These are phyloP conservation scores for Conchocele bisecta DNA, from an alignment of 2,888 invertebrate genomes.

Conservation along the genomic window DNA sequence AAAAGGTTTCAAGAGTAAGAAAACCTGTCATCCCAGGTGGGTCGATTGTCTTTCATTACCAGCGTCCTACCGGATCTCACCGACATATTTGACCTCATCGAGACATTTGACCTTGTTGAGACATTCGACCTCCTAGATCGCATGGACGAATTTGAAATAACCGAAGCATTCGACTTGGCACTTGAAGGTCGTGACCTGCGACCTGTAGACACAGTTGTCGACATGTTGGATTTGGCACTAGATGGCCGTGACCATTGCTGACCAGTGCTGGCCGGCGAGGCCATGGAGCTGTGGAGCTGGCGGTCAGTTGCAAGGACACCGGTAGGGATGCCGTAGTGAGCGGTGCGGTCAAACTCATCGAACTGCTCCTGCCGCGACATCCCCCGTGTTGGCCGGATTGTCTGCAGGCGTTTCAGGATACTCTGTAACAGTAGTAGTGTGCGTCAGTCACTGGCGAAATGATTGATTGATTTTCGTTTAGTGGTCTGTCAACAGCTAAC, in stretches of 20 bases:
- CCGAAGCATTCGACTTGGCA: constrained; percentile 64
- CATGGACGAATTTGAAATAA: constrained; percentile 48
- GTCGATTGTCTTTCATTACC: constrained; percentile 44
- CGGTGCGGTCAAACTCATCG: constrained; percentile 63
- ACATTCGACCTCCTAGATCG: constrained; percentile 39
- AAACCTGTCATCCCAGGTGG: constrained; percentile 64
- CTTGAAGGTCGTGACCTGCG: constrained; percentile 64
- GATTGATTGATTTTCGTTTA: too few species aligned
- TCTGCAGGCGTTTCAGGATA: constrained; percentile 70
- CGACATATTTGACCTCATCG: constrained; percentile 38
- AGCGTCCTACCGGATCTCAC: constrained; percentile 19
- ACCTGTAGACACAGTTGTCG: constrained; percentile 14
- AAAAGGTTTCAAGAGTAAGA: constrained; percentile 47
- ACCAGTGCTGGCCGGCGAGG: constrained; percentile 7
- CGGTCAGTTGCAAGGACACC: constrained; percentile 33
- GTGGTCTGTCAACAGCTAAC: too few species aligned
- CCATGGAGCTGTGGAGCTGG: constrained; percentile 30
- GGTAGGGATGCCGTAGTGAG: constrained; percentile 72
- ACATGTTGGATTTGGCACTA: constrained; percentile 61
- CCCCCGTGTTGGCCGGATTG: constrained; percentile 66
- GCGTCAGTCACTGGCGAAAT: too few species aligned
- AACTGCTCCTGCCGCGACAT: constrained; percentile 72
- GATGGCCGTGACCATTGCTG: constrained; percentile 58
- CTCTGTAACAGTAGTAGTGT: constrained; percentile 68
- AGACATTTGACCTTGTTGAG: constrained; percentile 41